phyloP scores from a whole-genome alignment of 2,113 vertebrate species.

The Microcebus murinus region DNA sequence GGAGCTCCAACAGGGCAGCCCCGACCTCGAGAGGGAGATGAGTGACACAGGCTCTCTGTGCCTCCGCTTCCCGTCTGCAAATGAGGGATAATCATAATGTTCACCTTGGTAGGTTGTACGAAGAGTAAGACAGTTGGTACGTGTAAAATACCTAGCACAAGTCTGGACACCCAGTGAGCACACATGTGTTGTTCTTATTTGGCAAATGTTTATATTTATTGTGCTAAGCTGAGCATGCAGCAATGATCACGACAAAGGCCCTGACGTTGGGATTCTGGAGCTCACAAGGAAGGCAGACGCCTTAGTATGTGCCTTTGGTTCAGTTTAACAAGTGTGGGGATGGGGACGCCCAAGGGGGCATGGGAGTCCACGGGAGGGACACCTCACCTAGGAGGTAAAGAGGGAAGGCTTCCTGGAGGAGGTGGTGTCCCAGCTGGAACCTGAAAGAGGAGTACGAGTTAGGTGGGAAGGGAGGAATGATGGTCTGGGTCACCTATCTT shows the following conservation, averaged over 20 bases:
- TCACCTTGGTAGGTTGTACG: fast-evolving
- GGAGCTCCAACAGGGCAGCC: neutral
- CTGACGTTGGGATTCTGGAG: neutral
- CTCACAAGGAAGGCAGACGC: neutral
- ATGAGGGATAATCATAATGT: fast-evolving
- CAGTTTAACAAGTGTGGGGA: neutral
- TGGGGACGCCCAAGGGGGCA: fast-evolving
- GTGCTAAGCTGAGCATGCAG: neutral
- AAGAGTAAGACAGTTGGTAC: neutral
- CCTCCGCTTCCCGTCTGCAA: neutral
- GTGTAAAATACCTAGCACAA: neutral
- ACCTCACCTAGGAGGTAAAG: neutral
- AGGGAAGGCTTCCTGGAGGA: constrained; percentile 20
- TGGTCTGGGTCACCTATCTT: neutral
- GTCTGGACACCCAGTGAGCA: fast-evolving
- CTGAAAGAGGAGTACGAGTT: neutral
- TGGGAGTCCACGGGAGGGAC: neutral
- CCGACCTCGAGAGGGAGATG: neutral
- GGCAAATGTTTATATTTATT: neutral
- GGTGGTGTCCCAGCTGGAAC: neutral
- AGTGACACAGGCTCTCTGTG: neutral
- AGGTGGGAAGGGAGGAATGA: neutral
- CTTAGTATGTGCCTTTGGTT: fast-evolving
- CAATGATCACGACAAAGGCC: neutral
- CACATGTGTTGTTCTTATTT: neutral